Conservation (phyloP, 1,140 invertebrate genomes). For the Lerema accius region DNA sequence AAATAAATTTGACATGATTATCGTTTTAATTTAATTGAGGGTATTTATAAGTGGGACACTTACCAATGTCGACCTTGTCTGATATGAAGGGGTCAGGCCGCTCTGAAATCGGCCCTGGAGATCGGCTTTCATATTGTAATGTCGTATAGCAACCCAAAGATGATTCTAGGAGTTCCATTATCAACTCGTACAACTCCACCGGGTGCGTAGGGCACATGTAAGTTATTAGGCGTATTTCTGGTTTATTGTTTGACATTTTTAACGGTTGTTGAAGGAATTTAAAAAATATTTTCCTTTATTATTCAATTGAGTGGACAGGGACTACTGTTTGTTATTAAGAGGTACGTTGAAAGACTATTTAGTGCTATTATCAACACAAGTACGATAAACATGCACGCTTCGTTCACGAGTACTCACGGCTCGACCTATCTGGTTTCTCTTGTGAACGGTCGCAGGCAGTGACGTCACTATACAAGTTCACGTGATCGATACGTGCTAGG, state of each 20-base stretch:
- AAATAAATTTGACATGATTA: no score
- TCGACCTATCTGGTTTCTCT: conserved; percentile 42
- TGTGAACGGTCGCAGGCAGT: conserved; percentile 32
- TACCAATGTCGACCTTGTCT: conserved; percentile 84
- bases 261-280: conserved; percentile 14
- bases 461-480: conserved; percentile 39
- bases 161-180: conserved; percentile 83
- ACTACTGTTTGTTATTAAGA: conserved; percentile 12
- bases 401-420: conserved; percentile 36
- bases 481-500: conserved; percentile 38
- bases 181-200: conserved; percentile 84
- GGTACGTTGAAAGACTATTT: conserved; percentile 21
- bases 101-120: conserved; percentile 70
- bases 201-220: conserved; percentile 86
- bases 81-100: conserved; percentile 83
- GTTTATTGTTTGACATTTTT: conserved; percentile 58
- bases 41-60: conserved; percentile 34
- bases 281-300: conserved; percentile 6
- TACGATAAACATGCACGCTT: conserved; percentile 55
- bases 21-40: conserved; percentile 19
- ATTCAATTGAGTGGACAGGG: background rate
- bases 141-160: conserved; percentile 78
- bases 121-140: conserved; percentile 84
- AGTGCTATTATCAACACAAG: conserved; percentile 43
- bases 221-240: conserved; percentile 81